Percentiles rank a stretch among this genome's conserved stretches.
Conservation (phyloP, 2,797 vertebrate species). For the Anguilla marmorata region DNA sequence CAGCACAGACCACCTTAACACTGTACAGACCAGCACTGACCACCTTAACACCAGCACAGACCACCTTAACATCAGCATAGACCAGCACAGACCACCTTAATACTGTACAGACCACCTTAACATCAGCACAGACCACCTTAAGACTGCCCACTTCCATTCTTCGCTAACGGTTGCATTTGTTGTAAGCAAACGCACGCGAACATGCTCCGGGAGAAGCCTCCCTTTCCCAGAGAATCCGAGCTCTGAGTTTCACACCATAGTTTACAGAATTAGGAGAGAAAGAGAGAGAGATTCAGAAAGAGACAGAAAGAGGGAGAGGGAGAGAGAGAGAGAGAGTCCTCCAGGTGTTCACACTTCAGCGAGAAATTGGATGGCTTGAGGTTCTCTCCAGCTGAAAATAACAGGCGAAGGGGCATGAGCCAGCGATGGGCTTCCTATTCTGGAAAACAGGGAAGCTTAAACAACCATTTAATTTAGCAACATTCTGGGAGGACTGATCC, state of each 20-base stretch:
- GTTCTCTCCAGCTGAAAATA: slow-evolving; percentile 67
- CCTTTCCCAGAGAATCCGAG: too few species aligned
- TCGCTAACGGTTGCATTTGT: slow-evolving; percentile 45
- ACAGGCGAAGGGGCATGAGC: slow-evolving; percentile 62
- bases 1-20: not conserved
- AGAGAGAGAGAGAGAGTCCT: slow-evolving; percentile 56
- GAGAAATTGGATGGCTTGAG: slow-evolving; percentile 63
- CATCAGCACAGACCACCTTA: too few species aligned
- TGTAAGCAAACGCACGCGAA: slow-evolving; percentile 53
- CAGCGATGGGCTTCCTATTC: slow-evolving; percentile 68
- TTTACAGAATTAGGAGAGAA: slow-evolving; percentile 62
- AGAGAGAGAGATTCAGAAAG: slow-evolving; percentile 50
- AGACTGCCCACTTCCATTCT: not conserved
- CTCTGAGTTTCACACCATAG: too few species aligned
- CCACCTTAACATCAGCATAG: too few species aligned
- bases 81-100: too few species aligned
- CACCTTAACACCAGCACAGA: too few species aligned
- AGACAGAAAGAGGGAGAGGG: slow-evolving; percentile 58
- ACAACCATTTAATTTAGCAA: slow-evolving; percentile 57
- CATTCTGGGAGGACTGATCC: slow-evolving; percentile 61
- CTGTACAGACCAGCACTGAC: too few species aligned
- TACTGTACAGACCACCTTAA: too few species aligned
- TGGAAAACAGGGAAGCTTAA: slow-evolving; percentile 63
- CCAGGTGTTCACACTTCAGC: slow-evolving; percentile 76
- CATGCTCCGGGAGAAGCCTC: too few species aligned